Evolutionary conservation across 2,797 vertebrate genomes (phyloP).

Genomic region (Lateolabrax maculatus): DNA sequence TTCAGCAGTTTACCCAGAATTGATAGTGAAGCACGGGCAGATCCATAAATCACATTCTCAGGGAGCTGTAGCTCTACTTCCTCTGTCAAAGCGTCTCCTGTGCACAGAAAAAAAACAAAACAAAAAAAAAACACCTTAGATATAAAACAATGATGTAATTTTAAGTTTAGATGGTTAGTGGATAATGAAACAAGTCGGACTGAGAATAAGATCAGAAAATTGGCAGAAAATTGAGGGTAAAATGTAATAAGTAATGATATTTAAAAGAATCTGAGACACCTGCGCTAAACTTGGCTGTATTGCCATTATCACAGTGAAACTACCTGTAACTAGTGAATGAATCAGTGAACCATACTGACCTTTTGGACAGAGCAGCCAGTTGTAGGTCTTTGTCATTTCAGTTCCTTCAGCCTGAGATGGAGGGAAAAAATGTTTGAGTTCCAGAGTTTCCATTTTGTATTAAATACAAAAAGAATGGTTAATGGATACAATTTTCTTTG

Average conservation of each 20-base stretch:
- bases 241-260: neutral
- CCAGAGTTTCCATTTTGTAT: neutral
- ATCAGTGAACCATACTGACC: conserved; percentile 62
- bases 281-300: neutral
- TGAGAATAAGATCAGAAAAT: neutral
- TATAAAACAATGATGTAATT: neutral
- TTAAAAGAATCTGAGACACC: neutral
- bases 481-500: neutral
- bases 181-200: neutral
- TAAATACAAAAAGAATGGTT: neutral
- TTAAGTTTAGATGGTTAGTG: too few relatives aligned
- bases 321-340: neutral
- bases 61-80: conserved; percentile 76
- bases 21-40: conserved; percentile 78
- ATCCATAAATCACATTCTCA: conserved; percentile 80
- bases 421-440: neutral
- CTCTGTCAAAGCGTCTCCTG: conserved; percentile 67
- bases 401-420: conserved; percentile 78
- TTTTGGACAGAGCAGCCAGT: conserved; percentile 80
- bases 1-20: conserved; percentile 81
- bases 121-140: too few relatives aligned
- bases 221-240: neutral
- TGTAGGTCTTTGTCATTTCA: conserved; percentile 70
- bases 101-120: conserved; percentile 36
- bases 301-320: neutral